Evolutionary conservation across 2,888 invertebrate species (phyloP).

Genomic region (Sinohyriopsis cumingii): DNA sequence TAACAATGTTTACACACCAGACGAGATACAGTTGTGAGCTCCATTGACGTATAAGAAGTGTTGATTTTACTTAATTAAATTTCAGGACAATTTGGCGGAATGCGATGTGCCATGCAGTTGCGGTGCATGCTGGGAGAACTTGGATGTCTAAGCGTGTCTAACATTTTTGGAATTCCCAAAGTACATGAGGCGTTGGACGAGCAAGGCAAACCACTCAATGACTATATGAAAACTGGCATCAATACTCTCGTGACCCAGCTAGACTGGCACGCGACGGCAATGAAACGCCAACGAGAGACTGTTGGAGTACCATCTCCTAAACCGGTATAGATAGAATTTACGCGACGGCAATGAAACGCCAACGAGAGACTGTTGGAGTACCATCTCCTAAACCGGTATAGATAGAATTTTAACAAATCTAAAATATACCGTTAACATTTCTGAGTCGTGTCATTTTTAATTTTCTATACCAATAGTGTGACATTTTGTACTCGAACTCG

Average conservation of each 20-base stretch:
- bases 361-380: slow-evolving; percentile 4
- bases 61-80: neutral
- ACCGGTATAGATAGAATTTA: slow-evolving; percentile 8
- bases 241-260: slow-evolving; percentile 64
- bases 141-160: slow-evolving; percentile 65
- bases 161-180: slow-evolving; percentile 59
- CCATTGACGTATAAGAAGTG: too few relatives aligned
- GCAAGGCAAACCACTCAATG: slow-evolving; percentile 54
- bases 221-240: slow-evolving; percentile 45
- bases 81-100: slow-evolving; percentile 64
- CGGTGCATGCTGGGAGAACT: slow-evolving; percentile 62
- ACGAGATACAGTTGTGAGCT: too few relatives aligned
- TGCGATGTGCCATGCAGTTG: slow-evolving; percentile 64
- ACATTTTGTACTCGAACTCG: too few relatives aligned
- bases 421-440: too few relatives aligned
- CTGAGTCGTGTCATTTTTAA: too few relatives aligned
- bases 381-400: neutral
- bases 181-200: slow-evolving; percentile 57
- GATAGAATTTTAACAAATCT: too few relatives aligned
- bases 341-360: slow-evolving; percentile 61
- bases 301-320: neutral
- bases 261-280: slow-evolving; percentile 68
- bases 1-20: too few relatives aligned
- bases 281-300: slow-evolving; percentile 48
- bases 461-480: too few relatives aligned